Evolutionary conservation across 1,140 invertebrate species (phyloP).

Genomic region (Bombus soroeensis): DNA sequence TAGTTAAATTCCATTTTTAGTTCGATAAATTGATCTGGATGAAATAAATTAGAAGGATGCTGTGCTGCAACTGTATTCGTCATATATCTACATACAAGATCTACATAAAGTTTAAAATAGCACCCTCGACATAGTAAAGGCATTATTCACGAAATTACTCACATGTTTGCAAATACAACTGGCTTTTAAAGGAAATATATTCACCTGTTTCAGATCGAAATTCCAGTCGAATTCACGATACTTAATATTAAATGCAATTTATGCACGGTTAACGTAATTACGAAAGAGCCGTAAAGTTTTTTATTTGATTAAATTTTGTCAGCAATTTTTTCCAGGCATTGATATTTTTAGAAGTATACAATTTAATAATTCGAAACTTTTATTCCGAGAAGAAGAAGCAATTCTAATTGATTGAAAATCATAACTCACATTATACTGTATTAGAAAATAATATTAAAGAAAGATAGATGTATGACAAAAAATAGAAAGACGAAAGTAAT

Average conservation of each 20-base stretch:
- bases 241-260: neutral
- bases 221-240: neutral
- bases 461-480: neutral
- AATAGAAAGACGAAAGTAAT: too few species aligned
- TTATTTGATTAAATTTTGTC: neutral
- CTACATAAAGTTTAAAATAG: neutral
- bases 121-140: constrained; percentile 8
- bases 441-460: neutral
- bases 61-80: neutral
- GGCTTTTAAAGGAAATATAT: neutral
- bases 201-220: neutral
- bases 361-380: neutral
- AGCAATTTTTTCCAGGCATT: neutral
- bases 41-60: neutral
- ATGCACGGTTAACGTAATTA: neutral
- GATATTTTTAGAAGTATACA: neutral
- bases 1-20: neutral
- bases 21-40: neutral
- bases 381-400: neutral
- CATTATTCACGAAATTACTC: constrained; percentile 14
- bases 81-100: neutral
- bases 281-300: neutral
- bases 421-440: neutral
- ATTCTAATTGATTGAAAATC: neutral
- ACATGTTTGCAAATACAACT: neutral